phyloP scores from a whole-genome alignment of 2,888 invertebrate genomes.

The Trilocha varians region DNA sequence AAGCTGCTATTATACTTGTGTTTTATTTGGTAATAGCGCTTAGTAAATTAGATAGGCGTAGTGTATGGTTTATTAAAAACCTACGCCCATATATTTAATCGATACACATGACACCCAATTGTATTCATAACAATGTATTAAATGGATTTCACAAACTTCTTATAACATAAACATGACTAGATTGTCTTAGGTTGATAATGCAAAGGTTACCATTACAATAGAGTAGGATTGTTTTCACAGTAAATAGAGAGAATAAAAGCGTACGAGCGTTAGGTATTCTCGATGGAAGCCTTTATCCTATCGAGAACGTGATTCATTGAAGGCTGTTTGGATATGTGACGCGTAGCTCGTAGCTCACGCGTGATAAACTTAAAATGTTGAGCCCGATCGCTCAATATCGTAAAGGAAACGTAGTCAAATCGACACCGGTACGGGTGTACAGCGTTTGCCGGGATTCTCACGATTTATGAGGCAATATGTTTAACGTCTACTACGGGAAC shows the following conservation, averaged over 20 bases:
- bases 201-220: too few species aligned
- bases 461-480: conserved; percentile 74
- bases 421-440: conserved; percentile 60
- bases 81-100: too few species aligned
- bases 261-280: not conserved
- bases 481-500: conserved; percentile 70
- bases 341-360: conserved; percentile 1
- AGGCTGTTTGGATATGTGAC: not conserved
- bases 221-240: not conserved
- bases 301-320: not conserved
- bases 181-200: too few species aligned
- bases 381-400: conserved; percentile 50
- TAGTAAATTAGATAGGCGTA: too few species aligned
- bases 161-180: too few species aligned
- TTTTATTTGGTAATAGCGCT: too few species aligned
- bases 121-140: too few species aligned
- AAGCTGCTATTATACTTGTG: too few species aligned
- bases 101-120: too few species aligned
- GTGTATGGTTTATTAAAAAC: too few species aligned
- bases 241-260: not conserved
- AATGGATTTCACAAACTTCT: too few species aligned
- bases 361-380: conserved; percentile 26
- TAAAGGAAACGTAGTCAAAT: conserved; percentile 69
- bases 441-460: conserved; percentile 64
- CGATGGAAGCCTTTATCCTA: not conserved